phyloP scores from a whole-genome alignment of 2,797 vertebrate species.

The Morelia viridis region DNA sequence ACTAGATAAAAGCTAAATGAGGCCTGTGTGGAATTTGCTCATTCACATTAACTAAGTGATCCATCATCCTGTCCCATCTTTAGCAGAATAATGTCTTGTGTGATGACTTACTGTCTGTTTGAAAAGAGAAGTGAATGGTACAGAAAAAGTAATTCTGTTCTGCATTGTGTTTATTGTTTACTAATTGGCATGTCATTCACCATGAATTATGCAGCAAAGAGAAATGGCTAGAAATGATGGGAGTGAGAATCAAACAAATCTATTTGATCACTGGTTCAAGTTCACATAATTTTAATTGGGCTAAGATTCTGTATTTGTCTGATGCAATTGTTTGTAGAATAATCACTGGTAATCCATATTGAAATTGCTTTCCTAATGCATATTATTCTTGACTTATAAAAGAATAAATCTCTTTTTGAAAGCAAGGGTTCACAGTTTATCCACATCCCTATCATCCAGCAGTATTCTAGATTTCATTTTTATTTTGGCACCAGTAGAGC shows the following conservation, averaged over 20 bases:
- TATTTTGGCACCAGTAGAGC: conserved; percentile 24
- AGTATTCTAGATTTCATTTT: conserved; percentile 32
- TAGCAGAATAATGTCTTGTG: conserved; percentile 42
- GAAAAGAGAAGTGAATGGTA: conserved; percentile 33
- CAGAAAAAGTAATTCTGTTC: conserved; percentile 54
- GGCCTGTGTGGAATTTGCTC: conserved; percentile 44
- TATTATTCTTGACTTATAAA: background rate
- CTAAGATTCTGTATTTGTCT: conserved; percentile 36
- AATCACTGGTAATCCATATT: conserved; percentile 40
- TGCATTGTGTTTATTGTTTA: conserved; percentile 62
- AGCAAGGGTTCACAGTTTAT: conserved; percentile 16
- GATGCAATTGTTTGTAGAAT: conserved; percentile 55
- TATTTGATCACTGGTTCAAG: conserved; percentile 46
- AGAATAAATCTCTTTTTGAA: conserved; percentile 25
- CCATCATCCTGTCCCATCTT: conserved; percentile 50
- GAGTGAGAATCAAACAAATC: conserved; percentile 49
- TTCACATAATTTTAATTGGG: conserved; percentile 55
- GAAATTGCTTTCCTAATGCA: conserved; percentile 43
- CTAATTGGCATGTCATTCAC: conserved; percentile 58
- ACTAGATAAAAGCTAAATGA: conserved; percentile 23
- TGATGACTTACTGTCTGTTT: conserved; percentile 55
- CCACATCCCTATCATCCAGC: conserved; percentile 16
- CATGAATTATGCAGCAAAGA: conserved; percentile 54
- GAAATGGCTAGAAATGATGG: conserved; percentile 28
- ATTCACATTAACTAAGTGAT: conserved; percentile 56